Percentiles rank a stretch among this genome's conserved stretches.
Evolutionary conservation across 2,888 invertebrate species (phyloP).

Genomic region (Malthinus flaveolus): DNA sequence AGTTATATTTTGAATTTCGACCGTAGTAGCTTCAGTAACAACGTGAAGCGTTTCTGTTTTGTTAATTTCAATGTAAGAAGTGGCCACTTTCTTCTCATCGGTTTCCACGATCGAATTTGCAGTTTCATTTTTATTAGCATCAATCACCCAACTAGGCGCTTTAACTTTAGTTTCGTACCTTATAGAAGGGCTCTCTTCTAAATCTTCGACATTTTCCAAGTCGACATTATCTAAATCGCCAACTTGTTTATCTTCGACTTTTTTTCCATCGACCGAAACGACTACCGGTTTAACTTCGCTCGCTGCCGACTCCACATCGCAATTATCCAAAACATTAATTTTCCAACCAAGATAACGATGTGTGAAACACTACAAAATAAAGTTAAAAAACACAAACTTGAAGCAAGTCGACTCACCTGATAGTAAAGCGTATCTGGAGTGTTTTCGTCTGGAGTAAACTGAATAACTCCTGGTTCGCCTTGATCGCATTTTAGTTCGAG

Average conservation of each 20-base stretch:
- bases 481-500: conserved; percentile 81
- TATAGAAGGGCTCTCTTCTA: conserved; percentile 63
- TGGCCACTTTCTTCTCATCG: conserved; percentile 38
- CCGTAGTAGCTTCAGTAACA: not conserved
- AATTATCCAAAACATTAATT: conserved; percentile 86
- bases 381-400: not conserved
- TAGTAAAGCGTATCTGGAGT: conserved; percentile 93
- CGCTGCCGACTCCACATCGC: conserved; percentile 62
- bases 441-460: conserved; percentile 83
- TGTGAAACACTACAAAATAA: conserved; percentile 77
- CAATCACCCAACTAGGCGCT: conserved; percentile 41
- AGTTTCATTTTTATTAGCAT: conserved; percentile 37
- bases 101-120: conserved; percentile 34
- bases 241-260: conserved; percentile 37
- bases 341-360: conserved; percentile 95
- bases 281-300: conserved; percentile 59
- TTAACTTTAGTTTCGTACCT: conserved; percentile 61
- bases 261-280: conserved; percentile 38
- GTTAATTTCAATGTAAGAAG: conserved; percentile 28
- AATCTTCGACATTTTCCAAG: conserved; percentile 49
- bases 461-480: conserved; percentile 82
- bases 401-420: conserved; percentile 62
- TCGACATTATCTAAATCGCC: conserved; percentile 26
- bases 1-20: not conserved
- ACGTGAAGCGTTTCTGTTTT: conserved; percentile 19